These are phyloP conservation scores for Morinoia aosen DNA, from an alignment of 2,888 invertebrate species.

Conservation along the genomic window DNA sequence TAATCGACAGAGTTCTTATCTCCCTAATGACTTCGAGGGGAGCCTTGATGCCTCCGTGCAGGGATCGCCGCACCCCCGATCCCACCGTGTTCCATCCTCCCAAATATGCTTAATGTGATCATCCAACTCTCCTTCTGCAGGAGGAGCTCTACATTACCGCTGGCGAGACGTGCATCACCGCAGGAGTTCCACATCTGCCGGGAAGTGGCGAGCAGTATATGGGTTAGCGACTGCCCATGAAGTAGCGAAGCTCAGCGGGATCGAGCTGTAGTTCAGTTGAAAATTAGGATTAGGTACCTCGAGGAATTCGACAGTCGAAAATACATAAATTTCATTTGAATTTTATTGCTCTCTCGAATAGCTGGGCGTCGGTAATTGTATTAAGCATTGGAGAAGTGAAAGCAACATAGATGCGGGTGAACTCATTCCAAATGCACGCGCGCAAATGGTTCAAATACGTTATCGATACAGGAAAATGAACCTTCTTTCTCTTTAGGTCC, in stretches of 20 bases:
- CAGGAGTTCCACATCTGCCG: not conserved
- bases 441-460: too few relatives aligned
- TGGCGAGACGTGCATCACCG: not conserved
- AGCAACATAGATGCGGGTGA: not conserved
- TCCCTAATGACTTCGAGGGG: conserved; percentile 41
- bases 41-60: conserved; percentile 34
- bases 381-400: not conserved
- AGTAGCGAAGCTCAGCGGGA: not conserved
- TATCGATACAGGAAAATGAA: too few relatives aligned
- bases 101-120: conserved; percentile 51
- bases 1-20: conserved; percentile 53
- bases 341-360: too few relatives aligned
- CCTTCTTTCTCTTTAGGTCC: too few relatives aligned
- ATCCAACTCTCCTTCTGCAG: not conserved
- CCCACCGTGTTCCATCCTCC: conserved; percentile 1
- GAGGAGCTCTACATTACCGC: not conserved
- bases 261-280: not conserved
- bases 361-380: not conserved
- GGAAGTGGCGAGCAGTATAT: not conserved
- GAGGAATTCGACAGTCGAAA: not conserved
- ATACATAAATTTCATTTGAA: too few relatives aligned
- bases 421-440: too few relatives aligned
- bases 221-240: not conserved
- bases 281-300: not conserved
- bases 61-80: conserved; percentile 26